A percentile compares a stretch with the other conserved stretches of the same genome.
phyloP scores from a whole-genome alignment of 2,888 invertebrate species.

The Cordilura impudica region DNA sequence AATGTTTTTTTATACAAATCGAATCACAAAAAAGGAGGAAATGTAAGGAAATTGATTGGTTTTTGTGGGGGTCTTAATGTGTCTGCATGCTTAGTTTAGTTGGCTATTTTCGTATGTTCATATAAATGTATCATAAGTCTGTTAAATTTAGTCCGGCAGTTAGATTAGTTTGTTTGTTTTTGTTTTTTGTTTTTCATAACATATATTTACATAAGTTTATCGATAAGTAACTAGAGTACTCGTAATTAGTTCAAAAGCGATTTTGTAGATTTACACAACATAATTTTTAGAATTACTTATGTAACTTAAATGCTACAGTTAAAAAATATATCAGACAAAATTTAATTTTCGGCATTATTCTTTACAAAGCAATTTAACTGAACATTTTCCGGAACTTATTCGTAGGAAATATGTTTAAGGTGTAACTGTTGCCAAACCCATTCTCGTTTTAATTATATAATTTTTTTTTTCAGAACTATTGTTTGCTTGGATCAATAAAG shows the following conservation, averaged over 20 bases:
- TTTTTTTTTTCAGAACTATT: too few species aligned
- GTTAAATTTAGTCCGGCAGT: conserved; percentile 14
- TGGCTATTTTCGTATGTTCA: conserved; percentile 48
- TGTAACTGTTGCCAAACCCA: too few species aligned
- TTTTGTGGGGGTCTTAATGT: conserved; percentile 21
- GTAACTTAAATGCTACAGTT: neutral
- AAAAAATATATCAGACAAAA: neutral
- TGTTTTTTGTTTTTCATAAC: neutral
- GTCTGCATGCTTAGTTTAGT: conserved; percentile 2
- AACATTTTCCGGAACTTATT: too few species aligned
- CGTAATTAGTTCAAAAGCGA: too few species aligned
- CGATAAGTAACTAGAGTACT: too few species aligned
- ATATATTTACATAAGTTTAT: neutral
- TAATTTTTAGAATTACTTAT: too few species aligned
- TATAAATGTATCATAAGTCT: conserved; percentile 1
- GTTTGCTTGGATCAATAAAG: too few species aligned
- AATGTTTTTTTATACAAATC: conserved; percentile 20
- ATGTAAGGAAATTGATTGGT: conserved; percentile 35
- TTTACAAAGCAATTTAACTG: neutral
- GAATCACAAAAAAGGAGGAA: neutral
- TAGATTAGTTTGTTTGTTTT: neutral
- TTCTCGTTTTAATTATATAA: too few species aligned
- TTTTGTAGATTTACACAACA: too few species aligned
- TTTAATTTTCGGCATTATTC: neutral
- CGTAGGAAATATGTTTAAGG: too few species aligned